Conservation (phyloP, 2,113 vertebrate species). For the Xenotilapia longispinis region DNA sequence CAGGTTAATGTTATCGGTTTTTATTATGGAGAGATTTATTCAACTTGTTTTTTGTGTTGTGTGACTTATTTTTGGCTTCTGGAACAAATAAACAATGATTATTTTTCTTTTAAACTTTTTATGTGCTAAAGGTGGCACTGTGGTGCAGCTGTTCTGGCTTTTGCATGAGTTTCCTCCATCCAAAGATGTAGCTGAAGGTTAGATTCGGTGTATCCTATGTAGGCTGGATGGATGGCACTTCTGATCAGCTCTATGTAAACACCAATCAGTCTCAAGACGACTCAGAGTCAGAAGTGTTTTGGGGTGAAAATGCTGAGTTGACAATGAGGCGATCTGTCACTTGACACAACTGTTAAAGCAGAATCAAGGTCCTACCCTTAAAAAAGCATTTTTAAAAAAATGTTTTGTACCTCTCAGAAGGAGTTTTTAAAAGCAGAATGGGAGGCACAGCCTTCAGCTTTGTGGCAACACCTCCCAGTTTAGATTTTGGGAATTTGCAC, state of each 20-base stretch:
- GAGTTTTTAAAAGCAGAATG: not conserved
- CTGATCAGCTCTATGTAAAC: not conserved
- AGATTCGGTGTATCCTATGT: not conserved
- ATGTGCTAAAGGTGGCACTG: not conserved
- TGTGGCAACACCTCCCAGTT: not conserved
- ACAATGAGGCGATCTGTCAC: not conserved
- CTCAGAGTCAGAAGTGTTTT: not conserved
- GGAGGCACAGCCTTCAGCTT: not conserved
- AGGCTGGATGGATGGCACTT: not conserved
- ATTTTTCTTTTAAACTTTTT: not conserved
- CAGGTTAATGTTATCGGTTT: not conserved
- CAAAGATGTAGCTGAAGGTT: not conserved
- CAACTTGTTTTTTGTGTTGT: not conserved
- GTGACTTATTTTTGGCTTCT: not conserved
- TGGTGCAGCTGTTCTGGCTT: not conserved
- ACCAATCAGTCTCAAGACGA: not conserved
- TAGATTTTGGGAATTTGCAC: not conserved
- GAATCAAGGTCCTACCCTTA: not conserved
- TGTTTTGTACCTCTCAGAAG: not conserved
- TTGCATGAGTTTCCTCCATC: not conserved
- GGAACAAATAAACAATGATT: not conserved
- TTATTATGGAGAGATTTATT: not conserved
- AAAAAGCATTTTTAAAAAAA: accelerated
- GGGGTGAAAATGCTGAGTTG: not conserved
- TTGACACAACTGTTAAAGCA: not conserved